Evolutionary conservation across 2,888 invertebrate species (phyloP), one percentile per base, ranked within the genome.

Genomic region (Petrolisthes cinctipes): DNA sequence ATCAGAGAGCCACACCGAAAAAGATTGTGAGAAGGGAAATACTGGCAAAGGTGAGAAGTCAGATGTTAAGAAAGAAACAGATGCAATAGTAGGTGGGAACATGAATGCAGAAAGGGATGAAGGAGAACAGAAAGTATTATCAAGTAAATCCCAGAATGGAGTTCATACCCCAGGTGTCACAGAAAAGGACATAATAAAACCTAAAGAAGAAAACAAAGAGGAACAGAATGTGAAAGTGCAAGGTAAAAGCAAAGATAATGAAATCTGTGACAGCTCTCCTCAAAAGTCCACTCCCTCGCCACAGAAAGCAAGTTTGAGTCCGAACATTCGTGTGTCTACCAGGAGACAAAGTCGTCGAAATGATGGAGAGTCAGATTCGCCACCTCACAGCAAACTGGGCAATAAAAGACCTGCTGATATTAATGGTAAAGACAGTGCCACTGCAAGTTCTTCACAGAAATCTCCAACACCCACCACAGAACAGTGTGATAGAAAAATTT

Each of bases 281-380:
- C 71, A 71, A 20, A 71, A 82, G 17, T 37, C 11, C 37, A 82
- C 20, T 14, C 11, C 14, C 37, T 9, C 23, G 4, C 14, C 66
- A 23, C 81, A 78, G 51, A 78, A 84, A 66, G n/a, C 37, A 1
- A 23, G 53, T 73, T 57, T 66, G 9, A 81, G 71, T 71, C 71
- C 68, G 4, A 23, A 51, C 23, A 5, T 71, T 23, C 6, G 81
- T 37, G 86, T 81, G 5, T 86, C 86, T 56, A 86, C 81, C 17
- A 80, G 86, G 56, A 71, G 81, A n/a, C 81, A 81, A 57, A 81
- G 86, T 56, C 81, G 73, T 14, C 51, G 71, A 51, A 73, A 73
- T 6, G 81, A 86, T 6, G 6, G 53, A 17, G 86, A 86, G 23
- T 61, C 66, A 53, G 86, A 86, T 17, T 23, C 71, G 37, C 61